phyloP scores from a whole-genome alignment of 2,113 vertebrate species.

The Acrocephalus arundinaceus region DNA sequence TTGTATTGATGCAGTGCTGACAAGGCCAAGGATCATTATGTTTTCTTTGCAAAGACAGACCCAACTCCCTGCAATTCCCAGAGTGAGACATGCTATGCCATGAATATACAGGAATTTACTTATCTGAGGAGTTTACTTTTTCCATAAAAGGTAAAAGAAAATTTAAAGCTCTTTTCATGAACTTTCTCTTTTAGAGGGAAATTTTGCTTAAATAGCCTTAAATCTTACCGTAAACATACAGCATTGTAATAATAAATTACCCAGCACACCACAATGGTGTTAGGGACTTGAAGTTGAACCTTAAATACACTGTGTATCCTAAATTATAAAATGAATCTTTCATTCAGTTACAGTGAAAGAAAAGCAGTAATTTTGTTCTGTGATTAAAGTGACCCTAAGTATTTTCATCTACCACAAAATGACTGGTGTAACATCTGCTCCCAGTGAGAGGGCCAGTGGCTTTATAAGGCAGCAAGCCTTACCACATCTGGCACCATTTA shows the following conservation, averaged over 20 bases:
- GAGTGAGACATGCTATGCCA: background rate
- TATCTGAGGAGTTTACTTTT: background rate
- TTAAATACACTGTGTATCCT: background rate
- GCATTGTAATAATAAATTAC: background rate
- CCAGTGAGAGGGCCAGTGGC: background rate
- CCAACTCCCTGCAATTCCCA: background rate
- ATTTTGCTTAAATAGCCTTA: background rate
- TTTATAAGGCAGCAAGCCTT: background rate
- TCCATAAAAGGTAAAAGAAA: background rate
- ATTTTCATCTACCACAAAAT: slow-evolving; percentile 13
- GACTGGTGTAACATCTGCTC: slow-evolving; percentile 10
- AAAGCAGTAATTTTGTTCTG: slow-evolving; percentile 15
- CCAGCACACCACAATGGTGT: background rate
- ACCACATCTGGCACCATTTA: background rate
- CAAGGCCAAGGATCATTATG: background rate
- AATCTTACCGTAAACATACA: background rate
- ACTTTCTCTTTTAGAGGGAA: background rate
- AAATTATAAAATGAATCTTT: background rate
- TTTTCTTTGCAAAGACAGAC: background rate
- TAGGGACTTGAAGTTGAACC: background rate
- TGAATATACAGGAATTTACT: background rate
- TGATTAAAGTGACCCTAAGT: background rate
- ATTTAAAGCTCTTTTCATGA: background rate
- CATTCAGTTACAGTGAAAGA: background rate
- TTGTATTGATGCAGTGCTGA: background rate